Conservation (phyloP, 1,140 invertebrate genomes). For the Akabosia matsudoensis region DNA sequence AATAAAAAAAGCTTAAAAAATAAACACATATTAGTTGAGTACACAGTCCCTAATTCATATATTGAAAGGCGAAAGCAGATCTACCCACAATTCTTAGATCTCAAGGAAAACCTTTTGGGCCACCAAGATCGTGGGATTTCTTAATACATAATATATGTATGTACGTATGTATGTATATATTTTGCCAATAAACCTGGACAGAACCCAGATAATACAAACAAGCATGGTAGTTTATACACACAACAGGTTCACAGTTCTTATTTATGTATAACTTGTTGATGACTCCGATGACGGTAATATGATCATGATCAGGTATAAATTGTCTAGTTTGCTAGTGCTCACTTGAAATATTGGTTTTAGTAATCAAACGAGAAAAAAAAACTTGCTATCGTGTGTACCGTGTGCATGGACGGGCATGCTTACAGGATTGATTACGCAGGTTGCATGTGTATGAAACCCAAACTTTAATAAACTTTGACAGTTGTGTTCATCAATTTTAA, state of each 20-base stretch:
- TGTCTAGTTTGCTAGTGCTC: background rate
- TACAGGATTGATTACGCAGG: background rate
- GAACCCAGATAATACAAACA: background rate
- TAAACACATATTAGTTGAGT: too few relatives aligned
- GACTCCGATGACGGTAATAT: slow-evolving; percentile 3
- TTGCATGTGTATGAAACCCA: background rate
- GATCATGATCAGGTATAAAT: slow-evolving; percentile 12
- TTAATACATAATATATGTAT: too few relatives aligned
- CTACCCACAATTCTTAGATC: too few relatives aligned
- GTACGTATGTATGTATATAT: background rate
- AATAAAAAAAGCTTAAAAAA: too few relatives aligned
- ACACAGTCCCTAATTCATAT: too few relatives aligned
- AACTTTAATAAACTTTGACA: slow-evolving; percentile 20
- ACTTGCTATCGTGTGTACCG: background rate
- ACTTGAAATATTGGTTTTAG: background rate
- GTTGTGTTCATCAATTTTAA: slow-evolving; percentile 7
- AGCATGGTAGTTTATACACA: background rate
- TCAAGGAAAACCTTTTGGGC: background rate
- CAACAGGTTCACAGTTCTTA: background rate
- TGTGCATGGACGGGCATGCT: background rate
- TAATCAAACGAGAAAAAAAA: background rate
- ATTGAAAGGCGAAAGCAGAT: too few relatives aligned
- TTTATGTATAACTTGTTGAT: too few relatives aligned
- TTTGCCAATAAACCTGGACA: background rate
- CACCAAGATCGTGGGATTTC: slow-evolving; percentile 20